Evolutionary conservation across 2,113 vertebrate genomes (phyloP).

Genomic region (Podarcis raffonei): DNA sequence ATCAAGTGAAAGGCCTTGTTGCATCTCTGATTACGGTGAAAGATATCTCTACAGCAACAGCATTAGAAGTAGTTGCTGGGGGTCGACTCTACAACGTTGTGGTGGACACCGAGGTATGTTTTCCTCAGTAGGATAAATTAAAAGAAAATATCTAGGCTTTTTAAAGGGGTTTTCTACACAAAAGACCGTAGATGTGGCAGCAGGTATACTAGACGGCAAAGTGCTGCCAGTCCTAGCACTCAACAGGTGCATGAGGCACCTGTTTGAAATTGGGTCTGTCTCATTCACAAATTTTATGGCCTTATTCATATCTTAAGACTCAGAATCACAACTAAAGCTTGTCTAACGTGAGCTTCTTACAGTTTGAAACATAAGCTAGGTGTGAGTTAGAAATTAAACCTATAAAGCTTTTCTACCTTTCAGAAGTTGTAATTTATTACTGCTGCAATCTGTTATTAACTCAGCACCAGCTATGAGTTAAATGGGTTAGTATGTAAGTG

Average conservation of each 20-base stretch:
- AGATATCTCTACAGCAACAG: conserved; percentile 84
- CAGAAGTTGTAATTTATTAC: neutral
- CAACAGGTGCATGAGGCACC: neutral
- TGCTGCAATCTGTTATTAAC: neutral
- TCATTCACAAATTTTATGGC: neutral
- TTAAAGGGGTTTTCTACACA: neutral
- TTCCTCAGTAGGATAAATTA: neutral
- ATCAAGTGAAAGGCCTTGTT: conserved; percentile 88
- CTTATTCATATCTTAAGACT: neutral
- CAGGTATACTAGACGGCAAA: neutral
- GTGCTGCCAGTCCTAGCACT: neutral
- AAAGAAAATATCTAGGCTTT: neutral
- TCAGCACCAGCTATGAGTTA: neutral
- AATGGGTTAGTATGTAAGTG: neutral
- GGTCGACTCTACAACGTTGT: conserved; percentile 92
- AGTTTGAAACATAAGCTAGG: neutral
- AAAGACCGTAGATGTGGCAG: neutral
- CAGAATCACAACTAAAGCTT: too few relatives aligned
- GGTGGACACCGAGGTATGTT: conserved; percentile 92
- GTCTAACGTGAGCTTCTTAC: neutral
- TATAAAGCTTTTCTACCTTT: neutral
- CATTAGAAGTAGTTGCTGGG: conserved; percentile 90
- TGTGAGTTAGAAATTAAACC: neutral
- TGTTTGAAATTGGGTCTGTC: neutral
- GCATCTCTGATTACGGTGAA: conserved; percentile 85